These are phyloP conservation scores for Lycaon pictus DNA, from an alignment of 2,113 vertebrate genomes.

Conservation along the genomic window DNA sequence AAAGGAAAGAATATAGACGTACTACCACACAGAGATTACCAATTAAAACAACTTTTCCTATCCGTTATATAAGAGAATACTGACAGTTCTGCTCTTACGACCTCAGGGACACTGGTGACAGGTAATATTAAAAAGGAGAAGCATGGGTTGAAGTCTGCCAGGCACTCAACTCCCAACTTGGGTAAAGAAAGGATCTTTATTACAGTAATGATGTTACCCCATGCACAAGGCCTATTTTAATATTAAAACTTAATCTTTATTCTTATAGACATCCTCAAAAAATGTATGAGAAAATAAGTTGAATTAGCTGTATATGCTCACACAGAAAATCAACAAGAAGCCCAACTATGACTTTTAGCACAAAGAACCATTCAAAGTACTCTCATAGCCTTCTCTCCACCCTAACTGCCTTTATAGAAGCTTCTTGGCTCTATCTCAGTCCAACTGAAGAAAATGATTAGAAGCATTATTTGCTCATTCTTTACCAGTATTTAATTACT, in stretches of 20 bases:
- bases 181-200: background rate
- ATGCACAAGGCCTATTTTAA: background rate
- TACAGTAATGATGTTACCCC: background rate
- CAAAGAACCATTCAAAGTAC: background rate
- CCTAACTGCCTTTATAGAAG: background rate
- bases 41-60: background rate
- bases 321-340: background rate
- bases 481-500: background rate
- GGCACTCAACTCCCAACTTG: background rate
- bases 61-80: background rate
- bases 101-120: background rate
- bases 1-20: background rate
- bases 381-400: background rate
- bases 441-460: background rate
- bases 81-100: background rate
- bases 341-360: background rate
- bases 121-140: background rate
- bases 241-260: conserved; percentile 33
- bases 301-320: background rate
- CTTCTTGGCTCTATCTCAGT: background rate
- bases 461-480: background rate
- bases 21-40: background rate
- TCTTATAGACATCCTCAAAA: background rate
- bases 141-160: background rate
- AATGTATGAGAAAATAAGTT: conserved; percentile 20